phyloP scores from a whole-genome alignment of 2,888 invertebrate species.

The Seira sanloemensis region DNA sequence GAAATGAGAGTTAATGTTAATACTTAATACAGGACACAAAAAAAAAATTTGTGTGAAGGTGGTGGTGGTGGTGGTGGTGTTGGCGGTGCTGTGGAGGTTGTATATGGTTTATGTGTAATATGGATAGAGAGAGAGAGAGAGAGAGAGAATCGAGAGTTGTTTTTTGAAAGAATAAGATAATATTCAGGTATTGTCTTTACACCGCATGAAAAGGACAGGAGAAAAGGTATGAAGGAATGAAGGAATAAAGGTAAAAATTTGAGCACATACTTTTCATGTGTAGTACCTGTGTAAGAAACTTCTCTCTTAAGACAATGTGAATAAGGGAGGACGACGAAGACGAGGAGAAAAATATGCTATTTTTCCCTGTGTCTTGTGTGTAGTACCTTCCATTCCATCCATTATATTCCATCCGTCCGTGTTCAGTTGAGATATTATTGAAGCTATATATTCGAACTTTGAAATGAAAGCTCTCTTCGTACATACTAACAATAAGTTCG shows the following conservation, averaged over 20 bases:
- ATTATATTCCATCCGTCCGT: background rate
- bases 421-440: too few relatives aligned
- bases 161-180: too few relatives aligned
- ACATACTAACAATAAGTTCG: too few relatives aligned
- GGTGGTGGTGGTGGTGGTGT: background rate
- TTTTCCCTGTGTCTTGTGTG: too few relatives aligned
- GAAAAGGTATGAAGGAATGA: background rate
- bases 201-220: background rate
- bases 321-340: too few relatives aligned
- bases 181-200: background rate
- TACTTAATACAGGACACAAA: slow-evolving; percentile 4
- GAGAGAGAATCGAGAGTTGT: too few relatives aligned
- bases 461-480: background rate
- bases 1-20: slow-evolving; percentile 4
- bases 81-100: background rate
- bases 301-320: background rate
- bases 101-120: background rate
- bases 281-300: background rate
- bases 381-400: background rate
- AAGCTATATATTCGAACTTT: too few relatives aligned
- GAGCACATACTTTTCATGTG: too few relatives aligned
- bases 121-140: too few relatives aligned
- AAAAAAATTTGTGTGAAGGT: background rate
- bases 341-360: slow-evolving; percentile 3
- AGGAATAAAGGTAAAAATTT: too few relatives aligned